Evolutionary conservation across 2,888 invertebrate species (phyloP).

Genomic region (Lepas anatifera): DNA sequence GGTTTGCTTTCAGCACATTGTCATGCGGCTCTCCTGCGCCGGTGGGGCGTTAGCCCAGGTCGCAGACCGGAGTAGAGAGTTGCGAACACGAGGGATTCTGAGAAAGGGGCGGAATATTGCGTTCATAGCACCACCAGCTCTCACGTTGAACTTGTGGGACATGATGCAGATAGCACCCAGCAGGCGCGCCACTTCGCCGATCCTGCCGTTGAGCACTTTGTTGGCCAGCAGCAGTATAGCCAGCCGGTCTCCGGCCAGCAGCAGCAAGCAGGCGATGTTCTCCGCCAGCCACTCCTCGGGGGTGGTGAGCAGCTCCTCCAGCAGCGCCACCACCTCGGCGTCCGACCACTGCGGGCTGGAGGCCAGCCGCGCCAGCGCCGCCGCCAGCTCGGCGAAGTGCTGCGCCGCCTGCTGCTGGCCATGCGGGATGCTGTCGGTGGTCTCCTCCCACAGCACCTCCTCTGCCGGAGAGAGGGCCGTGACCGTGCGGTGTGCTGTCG

Average conservation of each 20-base stretch:
- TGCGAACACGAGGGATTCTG: no score
- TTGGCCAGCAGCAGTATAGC: neutral
- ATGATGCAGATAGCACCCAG: constrained; percentile 1
- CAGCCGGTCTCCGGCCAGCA: neutral
- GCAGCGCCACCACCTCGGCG: neutral
- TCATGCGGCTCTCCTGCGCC: no score
- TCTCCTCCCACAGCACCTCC: constrained; percentile 3
- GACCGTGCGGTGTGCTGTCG: no score
- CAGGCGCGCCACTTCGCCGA: neutral
- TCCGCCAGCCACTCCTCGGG: neutral
- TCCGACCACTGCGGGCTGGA: neutral
- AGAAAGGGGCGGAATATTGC: no score
- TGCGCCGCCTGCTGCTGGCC: constrained; percentile 5
- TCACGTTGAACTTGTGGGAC: constrained; percentile 1
- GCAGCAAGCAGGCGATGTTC: neutral
- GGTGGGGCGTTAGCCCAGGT: no score
- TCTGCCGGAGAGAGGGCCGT: neutral
- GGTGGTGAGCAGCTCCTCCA: neutral
- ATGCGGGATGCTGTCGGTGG: constrained; percentile 7
- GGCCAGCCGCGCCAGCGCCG: constrained; percentile 2
- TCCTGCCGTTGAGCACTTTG: neutral
- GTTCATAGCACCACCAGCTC: no score
- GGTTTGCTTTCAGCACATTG: no score
- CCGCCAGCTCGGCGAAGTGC: constrained; percentile 6
- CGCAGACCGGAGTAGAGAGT: no score